phyloP scores from a whole-genome alignment of 2,888 invertebrate genomes.

The Melinopterus prodromus region DNA sequence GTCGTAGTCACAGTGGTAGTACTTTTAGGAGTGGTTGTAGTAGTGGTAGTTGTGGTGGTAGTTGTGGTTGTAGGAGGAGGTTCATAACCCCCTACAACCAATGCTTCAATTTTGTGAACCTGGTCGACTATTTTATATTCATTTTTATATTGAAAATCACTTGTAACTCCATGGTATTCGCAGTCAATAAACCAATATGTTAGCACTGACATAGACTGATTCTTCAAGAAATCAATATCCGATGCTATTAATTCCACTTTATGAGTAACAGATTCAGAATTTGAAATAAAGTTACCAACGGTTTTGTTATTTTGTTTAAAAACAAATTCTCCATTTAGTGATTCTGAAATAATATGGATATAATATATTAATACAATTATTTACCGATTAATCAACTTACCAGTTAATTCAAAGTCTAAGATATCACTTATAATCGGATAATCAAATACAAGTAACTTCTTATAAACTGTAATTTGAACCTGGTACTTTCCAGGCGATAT shows the following conservation, averaged over 20 bases:
- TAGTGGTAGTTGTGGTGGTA: constrained; percentile 54
- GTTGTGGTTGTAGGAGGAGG: constrained; percentile 62
- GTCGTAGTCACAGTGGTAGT: constrained; percentile 41
- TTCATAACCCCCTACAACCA: constrained; percentile 76
- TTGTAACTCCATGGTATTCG: constrained; percentile 70
- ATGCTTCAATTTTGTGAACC: constrained; percentile 71
- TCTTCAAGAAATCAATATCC: constrained; percentile 68
- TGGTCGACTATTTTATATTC: constrained; percentile 71
- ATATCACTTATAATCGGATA: constrained; percentile 57
- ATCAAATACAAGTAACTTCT: constrained; percentile 59
- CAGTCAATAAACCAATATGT: constrained; percentile 87
- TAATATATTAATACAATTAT: constrained; percentile 28
- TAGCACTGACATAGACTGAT: constrained; percentile 64
- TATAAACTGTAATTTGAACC: constrained; percentile 65
- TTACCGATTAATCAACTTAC: constrained; percentile 53
- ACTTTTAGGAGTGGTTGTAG: constrained; percentile 44
- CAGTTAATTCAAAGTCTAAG: constrained; percentile 60
- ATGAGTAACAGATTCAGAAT: constrained; percentile 66
- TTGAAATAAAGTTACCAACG: constrained; percentile 71
- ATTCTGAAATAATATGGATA: constrained; percentile 61
- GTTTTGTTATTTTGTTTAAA: constrained; percentile 70
- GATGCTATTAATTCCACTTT: constrained; percentile 66
- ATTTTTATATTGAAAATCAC: constrained; percentile 68
- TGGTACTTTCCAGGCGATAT: constrained; percentile 67
- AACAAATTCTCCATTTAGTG: constrained; percentile 72